phyloP scores from a whole-genome alignment of 2,113 vertebrate species.

The Trachemys scripta region DNA sequence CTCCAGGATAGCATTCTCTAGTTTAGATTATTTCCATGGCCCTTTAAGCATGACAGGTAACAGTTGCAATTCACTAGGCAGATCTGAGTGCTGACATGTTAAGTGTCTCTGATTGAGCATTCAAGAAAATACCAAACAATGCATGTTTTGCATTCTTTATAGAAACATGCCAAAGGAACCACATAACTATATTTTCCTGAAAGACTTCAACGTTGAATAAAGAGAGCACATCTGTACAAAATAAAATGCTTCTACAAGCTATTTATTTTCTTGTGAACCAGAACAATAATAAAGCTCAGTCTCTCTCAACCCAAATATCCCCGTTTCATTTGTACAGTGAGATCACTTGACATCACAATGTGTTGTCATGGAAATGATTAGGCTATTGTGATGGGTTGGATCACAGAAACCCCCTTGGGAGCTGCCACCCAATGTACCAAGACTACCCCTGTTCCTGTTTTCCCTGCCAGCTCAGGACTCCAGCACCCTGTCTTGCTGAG shows the following conservation, averaged over 20 bases:
- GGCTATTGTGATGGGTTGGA: no score
- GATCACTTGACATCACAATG: accelerated
- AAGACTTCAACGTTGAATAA: not conserved
- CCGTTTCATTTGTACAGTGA: not conserved
- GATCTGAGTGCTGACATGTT: accelerated
- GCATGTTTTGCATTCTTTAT: not conserved
- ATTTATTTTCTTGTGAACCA: not conserved
- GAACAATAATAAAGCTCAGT: not conserved
- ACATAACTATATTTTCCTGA: not conserved
- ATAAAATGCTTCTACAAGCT: not conserved
- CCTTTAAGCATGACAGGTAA: not conserved
- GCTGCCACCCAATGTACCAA: no score
- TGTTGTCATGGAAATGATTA: not conserved
- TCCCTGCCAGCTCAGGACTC: no score
- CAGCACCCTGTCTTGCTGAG: no score
- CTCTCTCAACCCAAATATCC: not conserved
- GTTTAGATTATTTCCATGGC: not conserved
- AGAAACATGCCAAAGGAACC: accelerated
- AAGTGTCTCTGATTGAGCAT: not conserved
- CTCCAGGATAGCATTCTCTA: not conserved
- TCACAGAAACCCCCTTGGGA: no score
- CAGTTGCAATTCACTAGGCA: not conserved
- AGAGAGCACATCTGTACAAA: not conserved
- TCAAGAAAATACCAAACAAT: not conserved
- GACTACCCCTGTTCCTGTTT: no score